phyloP scores from a whole-genome alignment of 23 tunicate species.

The Clavelina lepadiformis region DNA sequence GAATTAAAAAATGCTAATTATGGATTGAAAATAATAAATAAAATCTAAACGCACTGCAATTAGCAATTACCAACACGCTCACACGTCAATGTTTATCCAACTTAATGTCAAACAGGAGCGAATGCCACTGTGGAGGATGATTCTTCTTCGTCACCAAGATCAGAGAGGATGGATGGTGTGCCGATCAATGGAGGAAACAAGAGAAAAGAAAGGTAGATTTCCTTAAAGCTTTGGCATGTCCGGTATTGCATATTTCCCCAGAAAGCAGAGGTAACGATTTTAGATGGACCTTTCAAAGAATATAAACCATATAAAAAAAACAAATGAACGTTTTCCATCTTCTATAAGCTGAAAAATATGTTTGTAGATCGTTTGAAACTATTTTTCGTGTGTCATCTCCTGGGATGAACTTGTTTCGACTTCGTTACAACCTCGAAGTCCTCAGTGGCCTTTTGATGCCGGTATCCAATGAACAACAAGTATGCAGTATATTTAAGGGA shows the following conservation, averaged over 20 bases:
- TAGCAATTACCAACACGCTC: neutral
- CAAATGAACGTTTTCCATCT: neutral
- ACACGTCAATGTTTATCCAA: no score
- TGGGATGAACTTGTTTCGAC: constrained; percentile 76
- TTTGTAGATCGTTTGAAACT: constrained; percentile 27
- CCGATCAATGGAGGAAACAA: no score
- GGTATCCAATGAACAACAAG: constrained; percentile 57
- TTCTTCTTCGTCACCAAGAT: no score
- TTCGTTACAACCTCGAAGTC: constrained; percentile 79
- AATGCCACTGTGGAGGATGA: no score
- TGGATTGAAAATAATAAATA: neutral
- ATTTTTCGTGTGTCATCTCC: constrained; percentile 51
- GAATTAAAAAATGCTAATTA: neutral
- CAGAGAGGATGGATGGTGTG: no score
- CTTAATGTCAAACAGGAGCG: no score
- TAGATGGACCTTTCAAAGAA: no score
- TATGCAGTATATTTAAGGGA: constrained; percentile 1
- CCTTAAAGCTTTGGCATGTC: no score
- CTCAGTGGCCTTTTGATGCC: constrained; percentile 69
- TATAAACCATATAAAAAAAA: neutral
- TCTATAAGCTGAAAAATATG: neutral
- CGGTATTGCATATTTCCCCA: no score
- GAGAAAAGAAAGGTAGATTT: no score
- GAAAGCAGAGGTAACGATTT: no score
- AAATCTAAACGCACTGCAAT: neutral